Evolutionary conservation across 2,113 vertebrate species (phyloP).

Genomic region (Muntiacus muntjak): DNA sequence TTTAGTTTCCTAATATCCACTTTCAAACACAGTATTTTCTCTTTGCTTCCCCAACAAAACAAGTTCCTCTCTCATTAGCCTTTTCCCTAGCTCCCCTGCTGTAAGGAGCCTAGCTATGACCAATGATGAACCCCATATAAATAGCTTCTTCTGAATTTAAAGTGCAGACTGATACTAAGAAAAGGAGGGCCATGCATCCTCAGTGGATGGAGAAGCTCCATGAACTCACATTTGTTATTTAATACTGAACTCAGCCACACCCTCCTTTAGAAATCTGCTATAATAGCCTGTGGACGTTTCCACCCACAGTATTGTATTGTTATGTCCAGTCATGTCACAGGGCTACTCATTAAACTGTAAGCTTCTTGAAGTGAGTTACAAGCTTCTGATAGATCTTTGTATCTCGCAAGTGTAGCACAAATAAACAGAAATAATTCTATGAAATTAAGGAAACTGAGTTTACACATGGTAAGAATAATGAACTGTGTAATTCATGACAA

Average conservation of each 20-base stretch:
- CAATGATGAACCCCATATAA: neutral
- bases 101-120: neutral
- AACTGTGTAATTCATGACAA: neutral
- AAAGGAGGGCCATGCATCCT: neutral
- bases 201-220: neutral
- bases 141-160: neutral
- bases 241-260: neutral
- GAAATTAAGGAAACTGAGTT: neutral
- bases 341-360: neutral
- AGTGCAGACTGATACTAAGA: neutral
- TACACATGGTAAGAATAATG: neutral
- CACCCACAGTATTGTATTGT: neutral
- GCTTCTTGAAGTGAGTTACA: neutral
- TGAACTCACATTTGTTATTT: neutral
- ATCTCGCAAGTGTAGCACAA: neutral
- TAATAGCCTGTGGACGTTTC: neutral
- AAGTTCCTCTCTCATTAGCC: neutral
- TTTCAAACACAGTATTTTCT: neutral
- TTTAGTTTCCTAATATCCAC: neutral
- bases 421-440: neutral
- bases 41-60: neutral
- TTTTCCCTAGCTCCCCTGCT: neutral
- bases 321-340: neutral
- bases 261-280: neutral
- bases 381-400: neutral